Conservation (phyloP, 2,888 invertebrate species). For the Clunio marinus region DNA sequence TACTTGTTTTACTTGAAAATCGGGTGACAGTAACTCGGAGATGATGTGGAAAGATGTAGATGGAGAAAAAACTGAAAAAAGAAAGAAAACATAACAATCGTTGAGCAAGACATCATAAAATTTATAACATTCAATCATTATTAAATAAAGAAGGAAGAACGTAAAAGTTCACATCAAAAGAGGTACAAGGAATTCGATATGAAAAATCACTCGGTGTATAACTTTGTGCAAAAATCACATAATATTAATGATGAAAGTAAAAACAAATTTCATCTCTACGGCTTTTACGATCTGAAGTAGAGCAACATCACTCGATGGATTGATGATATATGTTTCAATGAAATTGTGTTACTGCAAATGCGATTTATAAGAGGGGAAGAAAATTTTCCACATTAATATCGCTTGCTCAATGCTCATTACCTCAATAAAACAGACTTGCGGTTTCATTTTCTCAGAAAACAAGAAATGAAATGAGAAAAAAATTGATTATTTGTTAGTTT, state of each 20-base stretch:
- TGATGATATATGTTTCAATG: not conserved
- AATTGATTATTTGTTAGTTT: not conserved
- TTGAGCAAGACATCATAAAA: conserved; percentile 3
- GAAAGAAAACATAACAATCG: conserved; percentile 8
- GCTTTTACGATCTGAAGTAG: not conserved
- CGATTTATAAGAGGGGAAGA: no score
- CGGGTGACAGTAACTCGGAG: not conserved
- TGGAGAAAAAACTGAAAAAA: not conserved
- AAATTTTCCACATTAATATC: no score
- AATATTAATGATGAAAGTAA: not conserved
- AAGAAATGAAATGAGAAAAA: no score
- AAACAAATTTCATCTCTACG: not conserved
- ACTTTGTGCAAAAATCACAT: conserved; percentile 22
- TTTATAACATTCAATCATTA: conserved; percentile 13
- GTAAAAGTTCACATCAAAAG: conserved; percentile 14
- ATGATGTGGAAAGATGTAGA: not conserved
- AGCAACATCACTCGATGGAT: not conserved
- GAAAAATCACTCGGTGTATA: conserved; percentile 1
- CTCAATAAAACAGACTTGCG: not conserved
- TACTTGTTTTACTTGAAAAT: not conserved
- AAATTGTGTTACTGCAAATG: not conserved
- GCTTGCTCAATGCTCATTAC: not conserved
- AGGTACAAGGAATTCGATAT: not conserved
- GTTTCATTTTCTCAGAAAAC: not conserved
- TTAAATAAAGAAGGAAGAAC: not conserved